Conservation (phyloP, 2,113 vertebrate genomes). For the Haliaeetus leucogaster region DNA sequence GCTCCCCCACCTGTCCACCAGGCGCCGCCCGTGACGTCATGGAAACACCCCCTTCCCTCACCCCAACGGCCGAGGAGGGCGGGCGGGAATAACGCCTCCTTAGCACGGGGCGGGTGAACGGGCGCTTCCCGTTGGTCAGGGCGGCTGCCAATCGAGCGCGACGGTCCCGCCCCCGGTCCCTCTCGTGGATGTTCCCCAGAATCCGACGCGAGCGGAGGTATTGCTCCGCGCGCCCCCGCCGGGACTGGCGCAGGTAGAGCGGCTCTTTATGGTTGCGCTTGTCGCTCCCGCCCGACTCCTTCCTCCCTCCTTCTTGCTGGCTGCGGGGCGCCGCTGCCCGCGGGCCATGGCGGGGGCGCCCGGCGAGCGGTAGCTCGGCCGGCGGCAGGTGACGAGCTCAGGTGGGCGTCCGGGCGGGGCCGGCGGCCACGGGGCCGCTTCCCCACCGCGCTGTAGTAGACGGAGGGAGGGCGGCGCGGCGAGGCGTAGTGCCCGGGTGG, state of each 20-base stretch:
- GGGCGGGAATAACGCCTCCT: background rate
- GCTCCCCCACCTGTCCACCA: background rate
- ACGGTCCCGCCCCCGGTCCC: background rate
- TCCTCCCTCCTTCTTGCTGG: background rate
- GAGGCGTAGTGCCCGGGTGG: background rate
- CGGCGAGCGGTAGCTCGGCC: background rate
- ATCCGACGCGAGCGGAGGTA: background rate
- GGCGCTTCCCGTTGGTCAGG: background rate
- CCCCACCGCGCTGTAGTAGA: too few species aligned
- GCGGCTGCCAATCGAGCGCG: background rate
- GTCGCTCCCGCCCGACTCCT: background rate
- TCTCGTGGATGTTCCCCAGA: background rate
- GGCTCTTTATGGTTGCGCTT: background rate
- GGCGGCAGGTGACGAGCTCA: background rate
- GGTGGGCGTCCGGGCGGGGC: too few species aligned
- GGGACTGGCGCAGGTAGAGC: background rate
- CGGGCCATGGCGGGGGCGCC: background rate
- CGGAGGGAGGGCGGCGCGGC: too few species aligned
- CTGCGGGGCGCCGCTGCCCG: background rate
- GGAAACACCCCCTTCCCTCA: background rate
- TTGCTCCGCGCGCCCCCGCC: background rate
- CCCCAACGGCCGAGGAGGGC: background rate
- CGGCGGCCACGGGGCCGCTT: too few species aligned
- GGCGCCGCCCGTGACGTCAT: slow-evolving; percentile 22
- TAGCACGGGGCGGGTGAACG: fast-evolving